Percentiles rank a stretch among this genome's conserved stretches.
These are phyloP conservation scores for Eupleurogrammus muticus DNA, from an alignment of 2,797 vertebrate species.

Conservation along the genomic window DNA sequence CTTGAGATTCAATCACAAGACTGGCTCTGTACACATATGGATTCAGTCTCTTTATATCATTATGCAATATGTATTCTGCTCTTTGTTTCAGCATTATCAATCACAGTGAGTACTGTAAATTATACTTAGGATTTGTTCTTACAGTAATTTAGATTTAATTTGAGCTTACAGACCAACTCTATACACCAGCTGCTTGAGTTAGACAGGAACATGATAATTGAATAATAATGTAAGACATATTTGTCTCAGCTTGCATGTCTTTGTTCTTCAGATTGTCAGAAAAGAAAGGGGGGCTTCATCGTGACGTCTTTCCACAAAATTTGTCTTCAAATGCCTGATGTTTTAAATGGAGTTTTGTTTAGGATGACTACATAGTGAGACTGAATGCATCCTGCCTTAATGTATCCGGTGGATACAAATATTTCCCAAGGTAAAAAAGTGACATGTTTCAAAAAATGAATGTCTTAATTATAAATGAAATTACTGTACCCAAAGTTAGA, in stretches of 20 bases:
- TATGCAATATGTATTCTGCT: constrained; percentile 16
- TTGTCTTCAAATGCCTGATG: background rate
- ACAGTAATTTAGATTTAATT: background rate
- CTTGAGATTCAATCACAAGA: background rate
- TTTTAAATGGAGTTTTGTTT: constrained; percentile 11
- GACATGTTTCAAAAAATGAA: background rate
- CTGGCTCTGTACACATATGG: background rate
- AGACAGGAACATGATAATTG: background rate
- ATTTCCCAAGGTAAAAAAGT: background rate
- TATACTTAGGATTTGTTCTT: background rate
- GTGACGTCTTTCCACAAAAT: background rate
- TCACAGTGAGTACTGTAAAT: constrained; percentile 7
- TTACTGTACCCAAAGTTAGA: background rate
- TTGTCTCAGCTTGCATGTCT: background rate
- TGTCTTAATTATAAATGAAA: constrained; percentile 12
- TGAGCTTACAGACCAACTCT: background rate
- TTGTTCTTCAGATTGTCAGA: background rate
- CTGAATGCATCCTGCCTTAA: background rate
- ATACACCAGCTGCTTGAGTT: background rate
- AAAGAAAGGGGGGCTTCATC: background rate
- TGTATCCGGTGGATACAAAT: background rate
- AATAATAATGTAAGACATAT: background rate
- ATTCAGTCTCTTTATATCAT: constrained; percentile 18
- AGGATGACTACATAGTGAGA: background rate
- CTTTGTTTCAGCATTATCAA: constrained; percentile 10